Evolutionary conservation across 2,113 vertebrate genomes (phyloP), one percentile per base, ranked within the genome.

Genomic region (Crocuta crocuta): DNA sequence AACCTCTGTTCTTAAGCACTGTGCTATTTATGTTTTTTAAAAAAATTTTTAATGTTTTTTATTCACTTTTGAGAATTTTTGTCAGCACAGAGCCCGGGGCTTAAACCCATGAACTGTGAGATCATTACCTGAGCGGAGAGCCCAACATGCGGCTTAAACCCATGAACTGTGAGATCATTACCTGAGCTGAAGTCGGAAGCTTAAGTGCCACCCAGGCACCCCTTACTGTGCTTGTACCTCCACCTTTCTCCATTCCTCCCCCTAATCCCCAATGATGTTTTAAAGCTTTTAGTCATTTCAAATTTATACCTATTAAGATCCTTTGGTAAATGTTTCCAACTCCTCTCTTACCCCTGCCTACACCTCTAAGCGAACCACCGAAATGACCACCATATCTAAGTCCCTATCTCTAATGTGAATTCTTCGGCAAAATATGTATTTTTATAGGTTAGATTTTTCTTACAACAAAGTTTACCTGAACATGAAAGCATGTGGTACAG

Each of bases 331-430:
- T 61, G 23, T 92, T 93, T 94, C 68, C 33, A 90, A 87, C 45
- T 45, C 71, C 7, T 86, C 5, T 35, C 35, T 55, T 88, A 93
- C 24, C 31, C 43, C 70, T 88, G 45, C 2, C 53, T 12, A 43
- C 74, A 48, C 45, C 45, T 78, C 74, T 78, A 48, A 74, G 39
- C 24, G 11, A 74, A 43, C 39, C 21, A 74, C 35, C 71, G 24
- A 74, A 43, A 23, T 7, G 71, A 74, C 43, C 71, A 74, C 94
- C 94, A 96, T 92, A 96, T 92, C 66, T 81, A 94, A 84, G 66
- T 94, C 61, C 21, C 19, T 7, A 84, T 9, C 11, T 76, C 33
- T 45, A 84, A 50, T 16, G 6, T 71, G 61, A 93, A 70, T 33
- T 73, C 33, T 89, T 92, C 65, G 65, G 45, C 24, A 96, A 95